Evolutionary conservation across 2,113 vertebrate species (phyloP).

Genomic region (Hypomesus transpacificus): DNA sequence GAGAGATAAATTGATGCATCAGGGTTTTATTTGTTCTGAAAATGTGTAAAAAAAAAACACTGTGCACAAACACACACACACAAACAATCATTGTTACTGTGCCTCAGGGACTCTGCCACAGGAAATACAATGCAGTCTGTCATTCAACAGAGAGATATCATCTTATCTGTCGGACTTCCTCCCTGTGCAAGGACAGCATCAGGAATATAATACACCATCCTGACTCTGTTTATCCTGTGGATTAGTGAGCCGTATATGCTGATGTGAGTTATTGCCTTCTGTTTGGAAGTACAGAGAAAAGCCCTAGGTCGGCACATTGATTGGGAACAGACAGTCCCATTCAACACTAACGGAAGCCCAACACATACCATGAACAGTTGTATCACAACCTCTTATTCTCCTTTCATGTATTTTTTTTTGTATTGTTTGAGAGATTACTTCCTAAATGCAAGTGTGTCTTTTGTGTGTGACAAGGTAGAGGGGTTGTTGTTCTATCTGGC

Average conservation of each 20-base stretch:
- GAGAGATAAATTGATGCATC: neutral
- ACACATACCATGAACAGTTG: too few relatives aligned
- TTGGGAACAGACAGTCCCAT: neutral
- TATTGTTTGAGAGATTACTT: too few relatives aligned
- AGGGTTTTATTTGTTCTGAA: neutral
- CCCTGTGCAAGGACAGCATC: conserved; percentile 21
- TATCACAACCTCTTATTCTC: too few relatives aligned
- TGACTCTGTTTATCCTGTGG: conserved; percentile 32
- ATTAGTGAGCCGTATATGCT: conserved; percentile 34
- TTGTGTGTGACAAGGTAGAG: too few relatives aligned
- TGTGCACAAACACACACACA: neutral
- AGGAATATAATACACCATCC: conserved; percentile 27
- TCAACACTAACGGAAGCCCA: neutral
- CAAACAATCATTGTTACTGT: neutral
- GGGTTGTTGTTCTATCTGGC: too few relatives aligned
- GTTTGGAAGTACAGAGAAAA: conserved; percentile 20
- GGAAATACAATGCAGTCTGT: conserved; percentile 35
- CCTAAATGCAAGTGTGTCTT: too few relatives aligned
- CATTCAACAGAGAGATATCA: conserved; percentile 45
- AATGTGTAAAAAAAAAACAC: neutral
- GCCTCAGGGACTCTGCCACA: conserved; percentile 15
- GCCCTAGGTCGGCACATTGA: neutral
- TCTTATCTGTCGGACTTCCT: conserved; percentile 53
- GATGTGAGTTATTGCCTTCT: conserved; percentile 20
- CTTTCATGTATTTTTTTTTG: too few relatives aligned